Evolutionary conservation across 2,113 vertebrate genomes (phyloP).

Genomic region (Neogobius melanostomus): DNA sequence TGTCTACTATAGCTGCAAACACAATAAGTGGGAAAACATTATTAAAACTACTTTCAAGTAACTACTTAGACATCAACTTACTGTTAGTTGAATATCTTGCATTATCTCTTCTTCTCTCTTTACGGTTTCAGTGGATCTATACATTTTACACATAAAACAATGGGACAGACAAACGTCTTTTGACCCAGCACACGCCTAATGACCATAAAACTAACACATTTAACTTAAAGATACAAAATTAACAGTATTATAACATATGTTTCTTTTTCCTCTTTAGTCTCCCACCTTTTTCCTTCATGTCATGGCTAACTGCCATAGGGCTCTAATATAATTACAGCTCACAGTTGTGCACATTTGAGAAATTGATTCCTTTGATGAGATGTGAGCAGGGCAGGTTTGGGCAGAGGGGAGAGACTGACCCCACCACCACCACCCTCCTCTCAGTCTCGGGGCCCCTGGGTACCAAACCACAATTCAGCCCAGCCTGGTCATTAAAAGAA

Average conservation of each 20-base stretch:
- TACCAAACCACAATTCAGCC: constrained; percentile 74
- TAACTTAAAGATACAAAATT: background rate
- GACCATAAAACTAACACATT: background rate
- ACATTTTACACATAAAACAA: no score
- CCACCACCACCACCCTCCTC: constrained; percentile 70
- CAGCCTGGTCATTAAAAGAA: constrained; percentile 96
- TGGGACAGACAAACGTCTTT: no score
- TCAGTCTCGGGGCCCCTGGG: constrained; percentile 87
- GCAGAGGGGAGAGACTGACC: constrained; percentile 87
- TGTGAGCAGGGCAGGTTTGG: constrained; percentile 87
- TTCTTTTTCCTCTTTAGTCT: constrained; percentile 20
- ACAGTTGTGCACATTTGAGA: constrained; percentile 99
- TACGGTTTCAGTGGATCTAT: no score
- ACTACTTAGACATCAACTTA: no score
- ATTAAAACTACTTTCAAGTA: no score
- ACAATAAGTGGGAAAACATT: no score
- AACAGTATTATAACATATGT: constrained; percentile 31
- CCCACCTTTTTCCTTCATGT: constrained; percentile 45
- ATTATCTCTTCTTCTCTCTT: no score
- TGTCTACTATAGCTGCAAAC: no score
- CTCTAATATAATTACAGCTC: constrained; percentile 98
- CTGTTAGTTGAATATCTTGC: no score
- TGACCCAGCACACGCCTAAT: background rate
- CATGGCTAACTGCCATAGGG: constrained; percentile 89
- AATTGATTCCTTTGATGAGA: constrained; percentile 99